Conservation (phyloP, 92 coral and sea anemone species). For the Blastomussa wellsi region DNA sequence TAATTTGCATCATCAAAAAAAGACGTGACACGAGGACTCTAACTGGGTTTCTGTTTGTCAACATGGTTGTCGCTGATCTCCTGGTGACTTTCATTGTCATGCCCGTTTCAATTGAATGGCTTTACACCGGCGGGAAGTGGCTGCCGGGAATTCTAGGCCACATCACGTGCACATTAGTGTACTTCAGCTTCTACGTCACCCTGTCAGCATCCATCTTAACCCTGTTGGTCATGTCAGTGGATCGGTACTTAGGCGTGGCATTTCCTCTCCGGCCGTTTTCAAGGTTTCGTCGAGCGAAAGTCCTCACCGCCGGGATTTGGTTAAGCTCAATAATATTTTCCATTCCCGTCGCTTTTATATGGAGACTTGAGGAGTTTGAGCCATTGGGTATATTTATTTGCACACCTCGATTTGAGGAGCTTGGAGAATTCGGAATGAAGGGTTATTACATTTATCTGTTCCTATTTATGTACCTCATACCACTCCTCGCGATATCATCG, state of each 20-base stretch:
- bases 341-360: constrained; percentile 11
- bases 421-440: not conserved
- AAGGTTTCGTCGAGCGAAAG: constrained; percentile 17
- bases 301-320: constrained; percentile 6
- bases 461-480: constrained; percentile 56
- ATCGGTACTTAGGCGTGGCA: constrained; percentile 35
- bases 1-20: constrained; percentile 21
- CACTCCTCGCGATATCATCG: constrained; percentile 51
- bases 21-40: constrained; percentile 21
- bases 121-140: constrained; percentile 18
- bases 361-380: not conserved
- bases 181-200: constrained; percentile 2
- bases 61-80: constrained; percentile 47
- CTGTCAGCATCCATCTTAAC: constrained; percentile 37
- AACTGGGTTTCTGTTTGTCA: constrained; percentile 36
- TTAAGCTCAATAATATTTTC: constrained; percentile 14
- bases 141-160: constrained; percentile 13
- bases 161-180: constrained; percentile 14
- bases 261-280: constrained; percentile 20
- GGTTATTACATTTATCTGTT: constrained; percentile 30
- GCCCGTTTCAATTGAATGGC: constrained; percentile 5
- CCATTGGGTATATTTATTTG: not conserved
- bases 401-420: not conserved
- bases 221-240: constrained; percentile 18
- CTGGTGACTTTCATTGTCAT: constrained; percentile 17